Evolutionary conservation across 2,888 invertebrate species (phyloP).

Genomic region (Atherix ibis): DNA sequence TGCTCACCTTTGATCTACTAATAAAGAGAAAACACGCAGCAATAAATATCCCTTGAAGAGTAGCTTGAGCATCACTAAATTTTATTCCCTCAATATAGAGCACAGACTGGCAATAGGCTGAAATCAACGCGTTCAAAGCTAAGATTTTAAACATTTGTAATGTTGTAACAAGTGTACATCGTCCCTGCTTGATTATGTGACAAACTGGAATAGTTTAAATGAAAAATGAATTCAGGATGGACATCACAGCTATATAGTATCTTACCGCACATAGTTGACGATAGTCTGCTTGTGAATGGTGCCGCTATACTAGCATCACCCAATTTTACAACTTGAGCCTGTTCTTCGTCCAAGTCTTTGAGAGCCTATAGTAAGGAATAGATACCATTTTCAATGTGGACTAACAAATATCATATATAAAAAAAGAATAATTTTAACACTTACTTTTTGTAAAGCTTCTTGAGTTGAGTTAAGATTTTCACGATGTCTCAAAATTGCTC

Average conservation of each 20-base stretch:
- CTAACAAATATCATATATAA: background rate
- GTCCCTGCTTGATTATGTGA: conserved; percentile 97
- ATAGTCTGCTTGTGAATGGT: conserved; percentile 94
- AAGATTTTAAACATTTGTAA: conserved; percentile 99
- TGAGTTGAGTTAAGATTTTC: conserved; percentile 25
- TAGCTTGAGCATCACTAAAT: conserved; percentile 94
- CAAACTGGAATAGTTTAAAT: conserved; percentile 54
- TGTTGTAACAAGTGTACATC: conserved; percentile 97
- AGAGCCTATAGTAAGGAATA: conserved; percentile 35
- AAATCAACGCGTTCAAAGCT: conserved; percentile 89
- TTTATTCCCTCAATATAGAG: conserved; percentile 96
- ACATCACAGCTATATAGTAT: background rate
- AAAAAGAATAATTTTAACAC: background rate
- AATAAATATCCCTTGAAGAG: conserved; percentile 85
- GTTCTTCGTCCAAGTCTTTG: conserved; percentile 78
- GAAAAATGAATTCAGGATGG: background rate
- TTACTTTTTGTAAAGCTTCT: conserved; percentile 21
- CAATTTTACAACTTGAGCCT: conserved; percentile 76
- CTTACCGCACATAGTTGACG: conserved; percentile 89
- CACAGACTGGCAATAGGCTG: conserved; percentile 97
- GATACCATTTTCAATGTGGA: too few relatives aligned
- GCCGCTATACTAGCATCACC: conserved; percentile 99
- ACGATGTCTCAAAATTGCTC: conserved; percentile 23
- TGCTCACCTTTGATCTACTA: conserved; percentile 79
- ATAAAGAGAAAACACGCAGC: conserved; percentile 98